phyloP scores from a whole-genome alignment of 2,797 vertebrate species.

The Peromyscus attwateri region DNA sequence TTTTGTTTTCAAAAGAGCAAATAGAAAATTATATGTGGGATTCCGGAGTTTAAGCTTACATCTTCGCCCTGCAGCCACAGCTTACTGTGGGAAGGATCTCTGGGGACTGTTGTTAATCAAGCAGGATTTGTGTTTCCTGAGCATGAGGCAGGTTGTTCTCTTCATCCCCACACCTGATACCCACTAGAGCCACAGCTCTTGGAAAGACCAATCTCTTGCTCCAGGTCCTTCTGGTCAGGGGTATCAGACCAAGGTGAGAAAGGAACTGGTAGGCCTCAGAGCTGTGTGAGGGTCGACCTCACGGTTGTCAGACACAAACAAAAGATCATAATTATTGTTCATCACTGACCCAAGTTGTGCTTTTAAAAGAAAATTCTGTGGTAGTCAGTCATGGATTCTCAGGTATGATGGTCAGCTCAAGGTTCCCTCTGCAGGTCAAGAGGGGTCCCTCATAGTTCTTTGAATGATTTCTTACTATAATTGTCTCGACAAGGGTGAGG shows the following conservation, averaged over 20 bases:
- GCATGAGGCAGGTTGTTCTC: neutral
- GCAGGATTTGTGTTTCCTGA: neutral
- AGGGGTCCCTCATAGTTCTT: neutral
- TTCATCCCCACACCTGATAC: neutral
- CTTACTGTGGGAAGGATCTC: conserved; percentile 16
- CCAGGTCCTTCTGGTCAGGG: too few relatives aligned
- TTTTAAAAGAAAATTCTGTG: neutral
- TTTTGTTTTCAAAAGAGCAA: conserved; percentile 49
- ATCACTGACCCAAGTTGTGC: neutral
- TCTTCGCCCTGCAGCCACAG: neutral
- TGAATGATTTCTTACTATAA: neutral
- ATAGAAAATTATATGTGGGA: conserved; percentile 23
- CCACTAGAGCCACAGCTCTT: neutral
- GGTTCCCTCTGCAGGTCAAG: neutral
- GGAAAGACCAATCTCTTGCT: neutral
- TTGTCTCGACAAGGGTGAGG: neutral
- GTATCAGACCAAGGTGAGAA: neutral
- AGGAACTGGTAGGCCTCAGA: neutral
- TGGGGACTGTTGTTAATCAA: neutral
- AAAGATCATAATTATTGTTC: neutral
- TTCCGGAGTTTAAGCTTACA: neutral
- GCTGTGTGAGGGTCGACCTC: neutral
- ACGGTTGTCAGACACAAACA: neutral
- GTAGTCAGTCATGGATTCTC: neutral
- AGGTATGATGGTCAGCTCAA: neutral